Base-by-base conservation (phyloP, 2,113 vertebrate genomes). In the Pseudopodoces humilis region DNA sequence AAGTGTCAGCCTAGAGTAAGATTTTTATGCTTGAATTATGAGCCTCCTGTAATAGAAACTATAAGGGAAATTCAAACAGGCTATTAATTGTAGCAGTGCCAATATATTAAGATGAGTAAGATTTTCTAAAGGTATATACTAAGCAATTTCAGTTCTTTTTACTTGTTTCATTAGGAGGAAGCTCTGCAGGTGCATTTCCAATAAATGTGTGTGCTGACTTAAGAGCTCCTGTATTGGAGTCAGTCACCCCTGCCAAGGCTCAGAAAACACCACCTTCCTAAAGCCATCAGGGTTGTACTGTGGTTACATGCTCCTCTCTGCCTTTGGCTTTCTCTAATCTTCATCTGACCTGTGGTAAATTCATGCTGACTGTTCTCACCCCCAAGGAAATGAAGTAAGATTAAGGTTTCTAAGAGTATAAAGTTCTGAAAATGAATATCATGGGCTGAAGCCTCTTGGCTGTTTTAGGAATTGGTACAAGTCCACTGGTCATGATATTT, bases 61-160 rank as follows among this genome's bases (percentile, higher is more conserved):
- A 88, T 95, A 96, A 96, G 92, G 83, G 68, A 97, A 95, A 97
- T 96, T 97, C 91, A 96, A 97, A 92, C 77, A 96, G 85, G 43
- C 76, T 81, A 97, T 96, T 97, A 97, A 97, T 97, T 97, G 72
- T 89, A 95, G 93, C 81, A 92, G 35, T 93, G 83, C 83, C 91
- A 95, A 91, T 97, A 96, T 94, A 94, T 92, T 96, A 97, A 67
- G 76, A 91, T 64, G 72, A 94, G 58, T 63, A 95, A 93, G 86
- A 91, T 95, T 96, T 97, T 97, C 90, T 96, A 64, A 97, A 97
- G 64, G 79, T 88, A 83, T 78, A 94, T 90, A 85, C 67, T 84
- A 96, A 97, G 94, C 52, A 97, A 97, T 86, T 97, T 97, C 80
- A 43, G 68, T 93, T 96, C 69, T 74, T 96, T 86, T 97, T 94